Evolutionary conservation across 2,888 invertebrate species (phyloP).

Genomic region (Eupithecia exiguata): DNA sequence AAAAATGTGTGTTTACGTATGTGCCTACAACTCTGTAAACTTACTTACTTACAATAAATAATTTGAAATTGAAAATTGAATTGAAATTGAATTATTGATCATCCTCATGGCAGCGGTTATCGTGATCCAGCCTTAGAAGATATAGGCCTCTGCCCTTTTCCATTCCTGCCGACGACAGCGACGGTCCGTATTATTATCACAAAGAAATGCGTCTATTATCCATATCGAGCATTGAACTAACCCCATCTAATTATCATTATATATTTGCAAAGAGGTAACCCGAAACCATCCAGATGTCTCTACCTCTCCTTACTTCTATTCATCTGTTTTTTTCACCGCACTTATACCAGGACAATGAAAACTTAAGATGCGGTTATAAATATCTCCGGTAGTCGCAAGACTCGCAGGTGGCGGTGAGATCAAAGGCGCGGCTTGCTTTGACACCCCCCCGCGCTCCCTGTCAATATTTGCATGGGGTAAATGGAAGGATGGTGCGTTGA

Average conservation of each 20-base stretch:
- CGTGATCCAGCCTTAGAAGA: no score
- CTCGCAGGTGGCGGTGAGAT: constrained; percentile 68
- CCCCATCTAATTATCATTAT: not conserved
- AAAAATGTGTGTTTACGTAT: no score
- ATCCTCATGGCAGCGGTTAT: no score
- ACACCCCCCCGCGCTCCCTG: constrained; percentile 48
- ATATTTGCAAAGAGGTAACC: constrained; percentile 36
- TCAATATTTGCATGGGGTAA: constrained; percentile 72
- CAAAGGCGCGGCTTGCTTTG: constrained; percentile 71
- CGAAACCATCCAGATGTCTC: constrained; percentile 39
- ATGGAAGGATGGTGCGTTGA: constrained; percentile 51
- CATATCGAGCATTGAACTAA: not conserved
- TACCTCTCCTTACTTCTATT: constrained; percentile 1
- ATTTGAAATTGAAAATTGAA: no score
- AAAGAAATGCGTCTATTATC: not conserved
- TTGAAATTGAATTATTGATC: no score
- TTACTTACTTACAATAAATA: no score
- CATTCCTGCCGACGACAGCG: not conserved
- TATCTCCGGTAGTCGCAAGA: constrained; percentile 58
- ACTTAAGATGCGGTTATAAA: constrained; percentile 51
- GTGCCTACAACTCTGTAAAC: no score
- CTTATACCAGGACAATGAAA: constrained; percentile 46
- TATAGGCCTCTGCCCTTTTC: no score
- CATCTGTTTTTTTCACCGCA: constrained; percentile 37
- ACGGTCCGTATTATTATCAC: not conserved